Conservation (phyloP, 2,113 vertebrate genomes). For the Platysternon megacephalum region DNA sequence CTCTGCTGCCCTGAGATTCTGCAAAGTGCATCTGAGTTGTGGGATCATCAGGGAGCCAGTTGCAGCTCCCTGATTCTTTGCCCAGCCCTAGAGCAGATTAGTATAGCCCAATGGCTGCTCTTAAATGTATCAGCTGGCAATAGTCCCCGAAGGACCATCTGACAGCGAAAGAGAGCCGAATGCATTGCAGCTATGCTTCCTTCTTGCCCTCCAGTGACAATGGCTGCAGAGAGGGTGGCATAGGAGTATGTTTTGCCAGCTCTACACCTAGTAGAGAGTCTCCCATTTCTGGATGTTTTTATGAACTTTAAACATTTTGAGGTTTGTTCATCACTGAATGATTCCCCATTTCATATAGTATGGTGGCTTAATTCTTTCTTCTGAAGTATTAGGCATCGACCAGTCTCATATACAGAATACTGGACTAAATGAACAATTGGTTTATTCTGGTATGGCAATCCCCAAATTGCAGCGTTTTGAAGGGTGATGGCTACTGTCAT, state of each 20-base stretch:
- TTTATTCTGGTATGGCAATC: neutral
- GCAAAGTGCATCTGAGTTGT: neutral
- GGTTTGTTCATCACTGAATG: neutral
- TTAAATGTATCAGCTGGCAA: neutral
- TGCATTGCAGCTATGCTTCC: neutral
- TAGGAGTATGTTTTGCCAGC: neutral
- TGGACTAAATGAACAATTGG: neutral
- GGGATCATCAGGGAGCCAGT: neutral
- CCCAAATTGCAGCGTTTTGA: neutral
- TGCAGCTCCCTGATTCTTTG: neutral
- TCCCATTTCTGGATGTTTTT: neutral
- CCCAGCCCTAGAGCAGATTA: neutral
- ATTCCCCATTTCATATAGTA: neutral
- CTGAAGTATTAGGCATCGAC: neutral
- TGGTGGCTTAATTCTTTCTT: neutral
- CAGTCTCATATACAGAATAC: neutral
- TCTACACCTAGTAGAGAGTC: neutral
- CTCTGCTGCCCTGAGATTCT: neutral
- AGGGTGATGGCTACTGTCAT: neutral
- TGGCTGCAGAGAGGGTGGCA: neutral
- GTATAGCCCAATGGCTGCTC: neutral
- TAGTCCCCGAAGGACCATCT: neutral
- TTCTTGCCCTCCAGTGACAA: neutral
- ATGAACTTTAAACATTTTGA: neutral
- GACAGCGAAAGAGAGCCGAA: neutral